These are phyloP conservation scores for Tadarida brasiliensis DNA, from an alignment of 2,797 vertebrate species.

Conservation along the genomic window DNA sequence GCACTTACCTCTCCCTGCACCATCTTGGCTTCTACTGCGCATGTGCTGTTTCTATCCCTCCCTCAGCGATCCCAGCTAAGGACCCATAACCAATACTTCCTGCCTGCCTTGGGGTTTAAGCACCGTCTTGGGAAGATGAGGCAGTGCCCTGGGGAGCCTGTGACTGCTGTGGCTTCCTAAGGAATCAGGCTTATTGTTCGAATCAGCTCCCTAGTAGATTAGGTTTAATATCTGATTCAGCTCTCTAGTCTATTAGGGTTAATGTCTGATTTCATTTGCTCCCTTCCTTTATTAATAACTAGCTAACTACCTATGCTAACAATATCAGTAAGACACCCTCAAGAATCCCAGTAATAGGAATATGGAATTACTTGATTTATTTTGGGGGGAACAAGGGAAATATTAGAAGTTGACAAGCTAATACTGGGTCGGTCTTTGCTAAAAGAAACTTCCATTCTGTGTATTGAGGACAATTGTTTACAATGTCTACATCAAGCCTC, in stretches of 20 bases:
- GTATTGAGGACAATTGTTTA: constrained; percentile 16
- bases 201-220: background rate
- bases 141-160: background rate
- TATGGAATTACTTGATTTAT: background rate
- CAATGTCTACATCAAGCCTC: constrained; percentile 9
- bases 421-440: constrained; percentile 41
- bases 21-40: background rate
- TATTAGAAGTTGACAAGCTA: constrained; percentile 5
- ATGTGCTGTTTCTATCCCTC: background rate
- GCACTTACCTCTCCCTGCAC: background rate
- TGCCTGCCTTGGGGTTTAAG: background rate
- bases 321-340: background rate
- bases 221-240: background rate
- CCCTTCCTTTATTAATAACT: background rate
- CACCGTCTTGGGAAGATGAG: background rate
- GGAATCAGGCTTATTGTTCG: background rate
- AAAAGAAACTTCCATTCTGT: constrained; percentile 44
- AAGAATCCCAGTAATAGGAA: background rate
- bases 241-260: background rate
- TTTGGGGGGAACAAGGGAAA: background rate
- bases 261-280: background rate
- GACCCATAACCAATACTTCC: background rate
- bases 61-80: background rate
- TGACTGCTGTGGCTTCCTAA: background rate
- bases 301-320: background rate